These are phyloP conservation scores for Leucoraja erinaceus DNA, from an alignment of 2,113 vertebrate genomes.

Conservation along the genomic window DNA sequence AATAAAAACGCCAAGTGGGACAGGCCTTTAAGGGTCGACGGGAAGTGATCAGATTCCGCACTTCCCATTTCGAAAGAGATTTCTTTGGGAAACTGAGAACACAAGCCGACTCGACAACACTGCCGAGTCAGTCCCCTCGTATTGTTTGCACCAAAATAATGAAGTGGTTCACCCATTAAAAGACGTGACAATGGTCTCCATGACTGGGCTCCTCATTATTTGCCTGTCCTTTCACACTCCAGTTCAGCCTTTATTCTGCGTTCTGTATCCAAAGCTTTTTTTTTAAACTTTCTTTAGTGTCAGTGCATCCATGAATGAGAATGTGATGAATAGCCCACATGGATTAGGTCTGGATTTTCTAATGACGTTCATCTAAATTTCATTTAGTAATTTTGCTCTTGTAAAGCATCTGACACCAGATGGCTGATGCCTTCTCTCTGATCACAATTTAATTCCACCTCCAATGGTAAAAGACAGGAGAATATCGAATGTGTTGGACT, in stretches of 20 bases:
- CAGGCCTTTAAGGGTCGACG: too few species aligned
- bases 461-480: conserved; percentile 72
- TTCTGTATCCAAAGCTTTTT: conserved; percentile 52
- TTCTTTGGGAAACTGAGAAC: neutral
- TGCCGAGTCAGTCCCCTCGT: conserved; percentile 45
- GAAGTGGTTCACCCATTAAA: conserved; percentile 43
- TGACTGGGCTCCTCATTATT: conserved; percentile 43
- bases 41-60: neutral
- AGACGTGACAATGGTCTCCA: conserved; percentile 38
- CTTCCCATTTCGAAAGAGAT: neutral
- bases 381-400: conserved; percentile 75
- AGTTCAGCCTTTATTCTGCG: conserved; percentile 49
- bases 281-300: conserved; percentile 56
- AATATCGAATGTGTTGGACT: too few species aligned
- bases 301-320: conserved; percentile 55
- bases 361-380: conserved; percentile 79
- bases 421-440: conserved; percentile 65
- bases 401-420: conserved; percentile 72
- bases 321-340: conserved; percentile 60
- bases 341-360: conserved; percentile 61
- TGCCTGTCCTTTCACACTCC: conserved; percentile 50
- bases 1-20: too few species aligned
- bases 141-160: conserved; percentile 42
- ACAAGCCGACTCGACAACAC: conserved; percentile 44
- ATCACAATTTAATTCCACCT: conserved; percentile 52